These are phyloP conservation scores for Eupithecia subfuscata DNA, from an alignment of 2,888 invertebrate genomes.

Conservation along the genomic window DNA sequence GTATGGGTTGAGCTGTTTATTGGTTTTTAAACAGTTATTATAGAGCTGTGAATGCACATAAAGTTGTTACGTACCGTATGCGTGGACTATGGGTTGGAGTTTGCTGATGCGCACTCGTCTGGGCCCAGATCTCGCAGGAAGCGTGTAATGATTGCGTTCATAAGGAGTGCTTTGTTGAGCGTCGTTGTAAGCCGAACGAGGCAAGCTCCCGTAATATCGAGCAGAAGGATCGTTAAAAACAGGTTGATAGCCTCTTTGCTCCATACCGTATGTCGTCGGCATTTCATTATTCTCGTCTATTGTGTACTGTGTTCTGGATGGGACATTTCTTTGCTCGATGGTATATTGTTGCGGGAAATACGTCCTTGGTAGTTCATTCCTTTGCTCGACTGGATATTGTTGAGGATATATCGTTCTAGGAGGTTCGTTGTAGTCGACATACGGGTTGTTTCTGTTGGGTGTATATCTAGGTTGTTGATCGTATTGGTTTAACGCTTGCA, in stretches of 20 bases:
- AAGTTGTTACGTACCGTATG: conserved; percentile 71
- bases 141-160: conserved; percentile 63
- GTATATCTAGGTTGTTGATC: conserved; percentile 57
- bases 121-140: conserved; percentile 66
- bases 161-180: conserved; percentile 52
- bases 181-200: conserved; percentile 56
- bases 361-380: conserved; percentile 54
- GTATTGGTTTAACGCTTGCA: conserved; percentile 71
- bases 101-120: conserved; percentile 78
- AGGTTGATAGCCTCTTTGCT: conserved; percentile 57
- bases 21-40: conserved; percentile 7
- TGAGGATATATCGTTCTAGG: conserved; percentile 52
- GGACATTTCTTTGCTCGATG: conserved; percentile 27
- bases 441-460: conserved; percentile 60
- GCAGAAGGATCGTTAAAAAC: conserved; percentile 60
- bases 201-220: conserved; percentile 65
- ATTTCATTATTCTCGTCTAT: conserved; percentile 35
- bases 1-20: conserved; percentile 22
- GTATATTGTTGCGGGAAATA: conserved; percentile 48
- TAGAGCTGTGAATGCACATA: neutral
- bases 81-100: conserved; percentile 69
- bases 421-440: conserved; percentile 63
- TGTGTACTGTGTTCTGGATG: conserved; percentile 38
- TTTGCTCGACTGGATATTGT: conserved; percentile 28
- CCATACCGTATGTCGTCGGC: conserved; percentile 39